A percentile compares a stretch with the other conserved stretches of the same genome.
Evolutionary conservation across 2,113 vertebrate genomes (phyloP).

Genomic region (Forbesichthys agassizii): DNA sequence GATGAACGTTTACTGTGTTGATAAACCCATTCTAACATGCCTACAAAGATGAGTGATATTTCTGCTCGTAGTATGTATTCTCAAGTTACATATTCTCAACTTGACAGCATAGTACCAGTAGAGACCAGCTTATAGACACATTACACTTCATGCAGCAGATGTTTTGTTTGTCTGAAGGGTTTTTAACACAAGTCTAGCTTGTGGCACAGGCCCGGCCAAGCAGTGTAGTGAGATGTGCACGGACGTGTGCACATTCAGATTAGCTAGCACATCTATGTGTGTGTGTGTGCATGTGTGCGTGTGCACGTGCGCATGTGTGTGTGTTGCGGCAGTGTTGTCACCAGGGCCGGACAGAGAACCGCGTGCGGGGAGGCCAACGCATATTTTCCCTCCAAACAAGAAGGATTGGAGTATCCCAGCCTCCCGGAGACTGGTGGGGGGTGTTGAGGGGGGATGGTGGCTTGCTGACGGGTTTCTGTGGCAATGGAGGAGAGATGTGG

Average conservation of each 20-base stretch:
- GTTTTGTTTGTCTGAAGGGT: no score
- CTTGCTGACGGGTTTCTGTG: slow-evolving; percentile 38
- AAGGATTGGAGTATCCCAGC: slow-evolving; percentile 78
- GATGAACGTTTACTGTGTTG: no score
- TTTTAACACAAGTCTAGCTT: no score
- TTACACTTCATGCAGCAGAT: no score
- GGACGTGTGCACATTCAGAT: not conserved
- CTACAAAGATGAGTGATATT: no score
- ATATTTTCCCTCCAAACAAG: slow-evolving; percentile 77
- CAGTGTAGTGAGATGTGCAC: slow-evolving; percentile 1
- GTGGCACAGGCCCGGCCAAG: slow-evolving; percentile 24
- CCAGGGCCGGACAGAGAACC: slow-evolving; percentile 25
- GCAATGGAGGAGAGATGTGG: slow-evolving; percentile 26
- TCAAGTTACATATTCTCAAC: no score
- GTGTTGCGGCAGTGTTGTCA: slow-evolving; percentile 19
- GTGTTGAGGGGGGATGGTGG: slow-evolving; percentile 27
- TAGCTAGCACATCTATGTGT: not conserved
- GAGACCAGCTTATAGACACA: no score
- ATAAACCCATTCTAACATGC: no score
- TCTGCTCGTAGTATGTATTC: no score
- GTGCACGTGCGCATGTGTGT: slow-evolving; percentile 26
- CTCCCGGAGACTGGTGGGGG: slow-evolving; percentile 60
- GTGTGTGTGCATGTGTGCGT: slow-evolving; percentile 23
- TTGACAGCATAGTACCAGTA: no score
- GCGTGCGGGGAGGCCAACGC: slow-evolving; percentile 46